Base-by-base conservation (phyloP, 2,888 invertebrate species). In the Apamea sordens region DNA sequence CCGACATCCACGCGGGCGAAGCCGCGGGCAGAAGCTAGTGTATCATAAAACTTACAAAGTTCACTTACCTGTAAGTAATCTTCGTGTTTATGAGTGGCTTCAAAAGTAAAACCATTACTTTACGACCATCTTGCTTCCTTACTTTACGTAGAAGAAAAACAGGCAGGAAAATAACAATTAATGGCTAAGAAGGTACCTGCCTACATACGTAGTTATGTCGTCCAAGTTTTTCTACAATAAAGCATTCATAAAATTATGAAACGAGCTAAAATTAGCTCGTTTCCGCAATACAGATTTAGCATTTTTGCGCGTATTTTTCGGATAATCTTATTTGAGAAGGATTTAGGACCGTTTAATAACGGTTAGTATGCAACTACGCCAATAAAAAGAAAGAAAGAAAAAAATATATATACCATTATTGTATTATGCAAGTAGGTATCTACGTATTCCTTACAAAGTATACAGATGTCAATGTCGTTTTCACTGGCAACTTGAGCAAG, bases 31-130 rank as follows among this genome's bases (percentile, higher is more conserved):
- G n/a, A n/a, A n/a, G n/a, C n/a, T n/a, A n/a, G n/a, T 79, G 76
- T 64, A 65, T 77, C 82, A 86, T 87, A 88, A 86, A 86, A 80
- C 53, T 77, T 76, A 71, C 77, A 79, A 82, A 74, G 86, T 84
- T 86, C 75, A 77, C 59, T 80, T 80, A 78, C 74, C 82, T 65
- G 72, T 53, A 83, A 79, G 80, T 71, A 83, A 79, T 80, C 71
- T 67, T 76, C 75, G 61, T 68, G 73, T 80, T 86, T 80, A 86
- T 84, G 80, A 83, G 70, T 80, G 28, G 41, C 53, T 72, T 69
- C 73, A 77, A 76, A 64, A 69, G 65, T 56, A 47, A 76, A 73
- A 21, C 32, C 53, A 74, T 73, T n/a, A 68, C 50, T 81, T 81
- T 72, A 73, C 56, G 72, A 76, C 50, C 63, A 71, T 28, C 53